phyloP scores from a whole-genome alignment of 2,888 invertebrate species.

The Drosophila hamatofila region DNA sequence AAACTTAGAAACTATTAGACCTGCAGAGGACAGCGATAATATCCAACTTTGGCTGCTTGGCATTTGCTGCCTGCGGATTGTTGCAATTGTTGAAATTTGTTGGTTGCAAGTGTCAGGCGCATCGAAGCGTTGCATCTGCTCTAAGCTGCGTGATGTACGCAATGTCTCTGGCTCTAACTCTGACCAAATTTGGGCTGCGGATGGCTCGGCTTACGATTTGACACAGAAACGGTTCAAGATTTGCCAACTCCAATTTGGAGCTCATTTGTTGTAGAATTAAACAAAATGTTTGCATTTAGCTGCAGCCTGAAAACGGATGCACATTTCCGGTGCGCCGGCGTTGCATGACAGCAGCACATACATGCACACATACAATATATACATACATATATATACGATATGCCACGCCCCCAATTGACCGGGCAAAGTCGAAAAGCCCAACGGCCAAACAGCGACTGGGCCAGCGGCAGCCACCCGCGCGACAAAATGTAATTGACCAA shows the following conservation, averaged over 20 bases:
- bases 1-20: neutral
- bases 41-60: constrained; percentile 18
- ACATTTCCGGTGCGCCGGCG: constrained; percentile 60
- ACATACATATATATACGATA: constrained; percentile 7
- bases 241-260: constrained; percentile 61
- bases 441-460: constrained; percentile 31
- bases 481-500: constrained; percentile 79
- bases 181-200: constrained; percentile 44
- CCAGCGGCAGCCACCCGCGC: constrained; percentile 71
- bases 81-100: constrained; percentile 46
- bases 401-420: constrained; percentile 62
- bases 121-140: constrained; percentile 71
- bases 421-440: constrained; percentile 38
- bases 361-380: too few species aligned
- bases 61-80: constrained; percentile 41
- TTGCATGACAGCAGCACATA: constrained; percentile 72
- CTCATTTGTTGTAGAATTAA: constrained; percentile 54
- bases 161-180: constrained; percentile 38
- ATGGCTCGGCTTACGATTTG: constrained; percentile 60
- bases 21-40: constrained; percentile 1
- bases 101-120: constrained; percentile 63
- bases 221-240: constrained; percentile 66
- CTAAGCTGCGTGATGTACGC: constrained; percentile 27
- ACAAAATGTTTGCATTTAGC: constrained; percentile 59
- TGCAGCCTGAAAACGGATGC: constrained; percentile 68